Conservation (phyloP, 2,113 vertebrate species). For the Condylura cristata region DNA sequence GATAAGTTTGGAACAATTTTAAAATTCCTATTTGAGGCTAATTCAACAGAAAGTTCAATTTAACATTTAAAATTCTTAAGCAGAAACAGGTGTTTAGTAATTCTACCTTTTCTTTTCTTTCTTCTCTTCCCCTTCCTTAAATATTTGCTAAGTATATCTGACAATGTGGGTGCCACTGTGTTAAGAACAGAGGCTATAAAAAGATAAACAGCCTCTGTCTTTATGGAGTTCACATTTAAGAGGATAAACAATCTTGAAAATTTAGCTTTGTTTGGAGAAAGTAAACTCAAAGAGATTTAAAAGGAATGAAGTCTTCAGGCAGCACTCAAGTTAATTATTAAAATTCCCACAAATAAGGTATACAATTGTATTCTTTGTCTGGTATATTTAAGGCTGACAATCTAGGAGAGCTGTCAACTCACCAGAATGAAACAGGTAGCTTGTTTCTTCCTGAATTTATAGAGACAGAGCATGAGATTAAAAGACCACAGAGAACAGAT, state of each 20-base stretch:
- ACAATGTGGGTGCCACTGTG: background rate
- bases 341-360: constrained; percentile 23
- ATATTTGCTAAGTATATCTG: background rate
- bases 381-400: background rate
- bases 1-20: background rate
- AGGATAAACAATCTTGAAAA: constrained; percentile 16
- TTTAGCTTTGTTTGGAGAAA: constrained; percentile 41
- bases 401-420: background rate
- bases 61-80: constrained; percentile 23
- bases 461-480: background rate
- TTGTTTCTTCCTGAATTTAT: constrained; percentile 36
- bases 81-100: background rate
- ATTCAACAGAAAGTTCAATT: background rate
- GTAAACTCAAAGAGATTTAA: constrained; percentile 36
- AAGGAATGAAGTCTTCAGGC: constrained; percentile 14
- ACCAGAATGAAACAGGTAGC: background rate
- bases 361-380: constrained; percentile 17
- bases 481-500: background rate
- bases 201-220: background rate
- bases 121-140: background rate
- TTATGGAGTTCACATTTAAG: constrained; percentile 19
- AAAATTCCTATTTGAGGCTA: background rate
- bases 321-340: constrained; percentile 54
- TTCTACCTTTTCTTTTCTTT: background rate
- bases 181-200: background rate